Percentiles rank a stretch among this genome's conserved stretches.
Conservation (phyloP, 2,888 invertebrate species). For the Yponomeuta evonymella region DNA sequence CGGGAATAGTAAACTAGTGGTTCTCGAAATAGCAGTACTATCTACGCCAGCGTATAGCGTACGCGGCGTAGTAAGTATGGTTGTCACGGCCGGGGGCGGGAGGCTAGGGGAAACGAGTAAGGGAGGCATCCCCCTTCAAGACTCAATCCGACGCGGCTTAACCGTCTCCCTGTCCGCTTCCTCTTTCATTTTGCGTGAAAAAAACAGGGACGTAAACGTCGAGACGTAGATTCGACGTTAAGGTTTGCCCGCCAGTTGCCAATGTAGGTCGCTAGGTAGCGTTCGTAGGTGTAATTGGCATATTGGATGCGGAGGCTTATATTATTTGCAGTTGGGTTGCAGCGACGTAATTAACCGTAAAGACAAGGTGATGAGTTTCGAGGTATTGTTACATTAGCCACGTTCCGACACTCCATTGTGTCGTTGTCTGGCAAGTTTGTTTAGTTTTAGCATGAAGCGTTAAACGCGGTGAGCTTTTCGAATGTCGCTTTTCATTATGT, state of each 20-base stretch:
- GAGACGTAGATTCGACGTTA: neutral
- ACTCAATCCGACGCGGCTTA: neutral
- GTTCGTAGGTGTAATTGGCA: constrained; percentile 54
- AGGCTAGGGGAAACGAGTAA: constrained; percentile 21
- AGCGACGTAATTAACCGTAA: neutral
- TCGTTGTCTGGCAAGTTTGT: neutral
- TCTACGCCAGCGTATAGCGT: constrained; percentile 30
- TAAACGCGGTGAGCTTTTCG: neutral
- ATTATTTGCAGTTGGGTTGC: constrained; percentile 6
- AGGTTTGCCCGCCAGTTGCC: neutral
- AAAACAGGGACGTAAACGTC: neutral
- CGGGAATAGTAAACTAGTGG: constrained; percentile 12
- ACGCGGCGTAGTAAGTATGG: constrained; percentile 37
- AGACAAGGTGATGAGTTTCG: constrained; percentile 2
- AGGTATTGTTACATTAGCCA: constrained; percentile 3
- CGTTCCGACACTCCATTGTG: neutral
- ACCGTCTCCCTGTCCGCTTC: neutral
- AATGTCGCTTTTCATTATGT: neutral
- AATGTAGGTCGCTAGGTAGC: constrained; percentile 57
- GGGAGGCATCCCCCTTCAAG: constrained; percentile 15
- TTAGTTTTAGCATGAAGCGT: neutral
- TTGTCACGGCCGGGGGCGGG: constrained; percentile 31
- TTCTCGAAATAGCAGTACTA: constrained; percentile 13
- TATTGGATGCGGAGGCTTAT: constrained; percentile 32
- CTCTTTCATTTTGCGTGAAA: neutral